Base-by-base conservation (phyloP, 1,140 invertebrate genomes). In the Heliconius hermathena region DNA sequence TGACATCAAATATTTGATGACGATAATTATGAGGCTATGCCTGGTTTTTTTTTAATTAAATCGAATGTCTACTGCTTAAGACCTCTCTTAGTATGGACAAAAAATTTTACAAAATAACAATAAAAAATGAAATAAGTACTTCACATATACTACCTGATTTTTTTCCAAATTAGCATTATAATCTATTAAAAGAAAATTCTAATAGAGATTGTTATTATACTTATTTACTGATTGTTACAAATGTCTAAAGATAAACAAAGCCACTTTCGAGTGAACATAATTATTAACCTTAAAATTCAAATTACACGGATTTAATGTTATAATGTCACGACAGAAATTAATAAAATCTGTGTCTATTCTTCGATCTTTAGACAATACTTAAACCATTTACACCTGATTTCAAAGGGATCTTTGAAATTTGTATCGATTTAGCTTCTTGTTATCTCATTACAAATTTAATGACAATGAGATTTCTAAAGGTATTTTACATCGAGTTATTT, bases 281-380 rank as follows among this genome's bases (percentile, higher is more conserved):
- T 22, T 54, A 66, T 29, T 66, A 66, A 66, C 76, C 76, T n/a
- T 78, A 71, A 78, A 78, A 78, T 78, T 78, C 18, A 46, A 73
- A 73, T 77, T 73, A 26, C 2, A 26, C 71, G 76, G 38, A 36
- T 33, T 26, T 60, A 60, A 60, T 60, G 22, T 60, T 60, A 22
- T 22, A 38, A 72, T 73, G 71, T 73, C 76, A 54, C 49, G 76
- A 60, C 49, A 26, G 52, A 74, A 16, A 9, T 54, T 49, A 46
- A 8, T 49, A 26, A 49, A 66, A 29, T n/a, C 26, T 66, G 29
- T 16, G 26, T 22, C 60, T 13, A 66, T 0, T 16, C 13, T 66
- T 66, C 60, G 60, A 66, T 66, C 26, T 66, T 29, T 66, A 66
- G 60, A 66, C 60, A 66, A 66, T 66, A 22, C 60, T 66, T 18